Evolutionary conservation across 2,888 invertebrate species (phyloP), one percentile per base, ranked within the genome.

Genomic region (Thymelicus lineola): DNA sequence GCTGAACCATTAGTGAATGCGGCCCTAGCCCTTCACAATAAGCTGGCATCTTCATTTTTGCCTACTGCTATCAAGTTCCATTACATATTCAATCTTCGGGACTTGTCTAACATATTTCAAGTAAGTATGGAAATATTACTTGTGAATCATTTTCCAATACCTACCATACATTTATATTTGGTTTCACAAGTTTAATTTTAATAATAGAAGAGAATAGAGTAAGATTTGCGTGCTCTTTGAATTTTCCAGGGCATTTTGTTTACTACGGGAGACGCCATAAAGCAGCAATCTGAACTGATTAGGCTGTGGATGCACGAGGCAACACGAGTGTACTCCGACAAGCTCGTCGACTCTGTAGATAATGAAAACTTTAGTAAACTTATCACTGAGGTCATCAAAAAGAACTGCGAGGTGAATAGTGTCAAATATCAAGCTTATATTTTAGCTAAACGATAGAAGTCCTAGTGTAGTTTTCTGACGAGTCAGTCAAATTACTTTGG

Each of bases 1-100:
- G 89, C 95, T 0, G 94, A 95, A 38, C 83, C 91, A 0, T 79
- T 98, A 12, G 96, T 98, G 0, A 89, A 94, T 14, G 95, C 96
- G 0, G 98, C 98, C 0, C 92, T 98, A 7, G 89, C 93, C 1
- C 91, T 98, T 35, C 99, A 99, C 85, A 93, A 93, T 57, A 97
- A 96, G 85, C 95, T 98, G 9, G 90, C 96, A 0, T 84, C 95
- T 2, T 95, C 95, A 0, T 99, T 99, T 90, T 92, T 99, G 74
- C 99, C 99, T 0, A 99, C 99, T 0, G 98, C 98, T 28, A 94
- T 98, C 76, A 99, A 98, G 90, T 99, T 99, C 86, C 99, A 99
- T 86, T 99, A 99, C 82, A 95, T 97, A 72, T 99, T 98, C 89
- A 99, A 98, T 86, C 91, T 99, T 66, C 94, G 99, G 71, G 99